A percentile compares a stretch with the other conserved stretches of the same genome.
These are phyloP conservation scores for Dasypus novemcinctus DNA, from an alignment of 2,113 vertebrate species.

Conservation along the genomic window DNA sequence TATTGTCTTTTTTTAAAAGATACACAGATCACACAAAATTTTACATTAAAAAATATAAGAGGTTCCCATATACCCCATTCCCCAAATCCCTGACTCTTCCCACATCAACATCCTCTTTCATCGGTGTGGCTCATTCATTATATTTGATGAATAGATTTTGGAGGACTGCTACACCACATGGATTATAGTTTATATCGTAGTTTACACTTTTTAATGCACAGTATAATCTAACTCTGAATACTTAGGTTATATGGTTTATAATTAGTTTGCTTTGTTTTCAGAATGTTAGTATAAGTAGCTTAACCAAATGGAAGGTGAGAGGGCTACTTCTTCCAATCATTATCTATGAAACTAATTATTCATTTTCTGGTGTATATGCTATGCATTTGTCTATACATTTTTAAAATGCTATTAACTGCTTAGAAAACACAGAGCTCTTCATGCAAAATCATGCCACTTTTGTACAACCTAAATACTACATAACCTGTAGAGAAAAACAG, in stretches of 20 bases:
- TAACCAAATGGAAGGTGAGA: constrained; percentile 19
- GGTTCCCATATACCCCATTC: too few relatives aligned
- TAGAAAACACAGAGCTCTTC: background rate
- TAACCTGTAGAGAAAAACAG: background rate
- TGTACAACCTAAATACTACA: background rate
- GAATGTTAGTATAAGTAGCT: background rate
- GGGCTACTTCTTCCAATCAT: background rate
- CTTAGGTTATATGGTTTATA: background rate
- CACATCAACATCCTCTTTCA: too few relatives aligned
- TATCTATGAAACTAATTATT: constrained; percentile 11
- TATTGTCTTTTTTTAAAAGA: too few relatives aligned
- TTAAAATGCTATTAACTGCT: background rate
- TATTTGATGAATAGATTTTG: too few relatives aligned
- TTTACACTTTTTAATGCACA: background rate
- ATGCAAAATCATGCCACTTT: background rate
- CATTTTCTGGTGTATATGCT: constrained; percentile 17
- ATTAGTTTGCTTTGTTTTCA: background rate
- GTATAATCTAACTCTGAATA: constrained; percentile 34
- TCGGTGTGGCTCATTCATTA: too few relatives aligned
- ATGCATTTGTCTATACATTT: fast-evolving
- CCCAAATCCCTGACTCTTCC: too few relatives aligned
- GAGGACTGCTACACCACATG: too few relatives aligned
- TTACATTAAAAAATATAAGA: too few relatives aligned
- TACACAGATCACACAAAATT: too few relatives aligned
- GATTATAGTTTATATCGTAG: too few relatives aligned